These are phyloP conservation scores for Dinoponera quadriceps DNA, from an alignment of 1,140 invertebrate species.

Conservation along the genomic window DNA sequence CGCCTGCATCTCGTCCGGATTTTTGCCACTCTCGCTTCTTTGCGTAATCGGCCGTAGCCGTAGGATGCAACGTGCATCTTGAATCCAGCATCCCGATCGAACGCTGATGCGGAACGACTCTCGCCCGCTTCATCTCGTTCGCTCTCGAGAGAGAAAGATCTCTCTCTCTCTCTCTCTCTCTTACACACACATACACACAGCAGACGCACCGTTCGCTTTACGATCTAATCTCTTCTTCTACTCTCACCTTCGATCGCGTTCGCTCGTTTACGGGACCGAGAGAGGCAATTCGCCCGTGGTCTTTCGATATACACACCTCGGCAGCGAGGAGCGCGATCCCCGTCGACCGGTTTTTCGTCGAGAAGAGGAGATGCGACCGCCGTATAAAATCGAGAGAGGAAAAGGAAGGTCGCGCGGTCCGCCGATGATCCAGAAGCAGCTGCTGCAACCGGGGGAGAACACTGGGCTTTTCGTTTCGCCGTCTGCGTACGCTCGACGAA, in stretches of 20 bases:
- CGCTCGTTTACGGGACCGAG: conserved; percentile 40
- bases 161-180: neutral
- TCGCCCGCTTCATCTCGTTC: conserved; percentile 26
- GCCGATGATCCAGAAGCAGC: conserved; percentile 63
- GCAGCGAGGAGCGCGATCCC: conserved; percentile 46
- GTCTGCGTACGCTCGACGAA: conserved; percentile 51
- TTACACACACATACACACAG: too few relatives aligned
- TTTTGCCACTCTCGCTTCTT: conserved; percentile 40
- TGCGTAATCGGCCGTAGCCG: conserved; percentile 51
- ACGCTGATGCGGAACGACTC: conserved; percentile 39
- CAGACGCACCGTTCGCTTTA: conserved; percentile 57
- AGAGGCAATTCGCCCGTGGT: conserved; percentile 38
- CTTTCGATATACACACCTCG: conserved; percentile 62
- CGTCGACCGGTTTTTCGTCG: conserved; percentile 67
- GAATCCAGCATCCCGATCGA: conserved; percentile 31
- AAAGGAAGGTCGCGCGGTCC: conserved; percentile 16
- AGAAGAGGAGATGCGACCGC: conserved; percentile 11
- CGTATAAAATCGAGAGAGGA: conserved; percentile 63
- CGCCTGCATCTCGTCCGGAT: too few relatives aligned
- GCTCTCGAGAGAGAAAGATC: neutral
- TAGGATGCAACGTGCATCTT: conserved; percentile 33
- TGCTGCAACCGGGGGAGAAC: conserved; percentile 58
- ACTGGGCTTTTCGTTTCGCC: conserved; percentile 12
- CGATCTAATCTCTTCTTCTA: conserved; percentile 55
- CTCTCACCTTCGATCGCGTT: conserved; percentile 49